A percentile compares a stretch with the other conserved stretches of the same genome.
These are phyloP conservation scores for Heterotis niloticus DNA, from an alignment of 2,113 vertebrate genomes.

Conservation along the genomic window DNA sequence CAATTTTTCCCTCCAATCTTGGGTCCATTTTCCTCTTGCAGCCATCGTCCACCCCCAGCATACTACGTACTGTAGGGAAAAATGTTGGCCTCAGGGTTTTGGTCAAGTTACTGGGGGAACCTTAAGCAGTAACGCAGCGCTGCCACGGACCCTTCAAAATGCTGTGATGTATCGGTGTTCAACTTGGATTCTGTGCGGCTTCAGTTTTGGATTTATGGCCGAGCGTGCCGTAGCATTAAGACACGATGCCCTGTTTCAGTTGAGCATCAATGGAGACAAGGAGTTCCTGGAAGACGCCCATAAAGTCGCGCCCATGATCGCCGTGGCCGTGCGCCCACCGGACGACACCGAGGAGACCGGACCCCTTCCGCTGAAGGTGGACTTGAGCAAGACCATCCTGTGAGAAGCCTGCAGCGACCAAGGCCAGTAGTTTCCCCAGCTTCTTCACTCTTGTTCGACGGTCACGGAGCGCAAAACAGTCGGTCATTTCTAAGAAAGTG, in stretches of 20 bases:
- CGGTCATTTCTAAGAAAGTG: constrained; percentile 36
- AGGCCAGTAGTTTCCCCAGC: constrained; percentile 32
- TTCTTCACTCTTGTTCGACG: constrained; percentile 15
- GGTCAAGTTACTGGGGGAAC: no score
- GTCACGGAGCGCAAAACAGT: constrained; percentile 30
- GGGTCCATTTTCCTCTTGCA: no score
- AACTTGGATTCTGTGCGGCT: no score
- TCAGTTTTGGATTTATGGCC: background rate
- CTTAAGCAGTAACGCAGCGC: no score
- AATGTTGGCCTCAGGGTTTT: no score
- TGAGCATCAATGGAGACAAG: constrained; percentile 89
- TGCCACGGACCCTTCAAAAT: no score
- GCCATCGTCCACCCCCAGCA: no score
- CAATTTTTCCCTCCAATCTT: no score
- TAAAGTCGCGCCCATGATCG: constrained; percentile 69
- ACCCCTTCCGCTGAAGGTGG: constrained; percentile 82
- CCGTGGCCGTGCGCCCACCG: constrained; percentile 64
- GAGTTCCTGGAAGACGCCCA: constrained; percentile 75
- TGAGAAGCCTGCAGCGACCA: constrained; percentile 46
- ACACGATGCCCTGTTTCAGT: constrained; percentile 45
- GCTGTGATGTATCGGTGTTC: no score
- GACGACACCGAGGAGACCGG: constrained; percentile 68
- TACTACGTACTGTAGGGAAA: no score
- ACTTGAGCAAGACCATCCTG: constrained; percentile 78
- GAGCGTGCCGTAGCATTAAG: background rate